Percentiles rank a stretch among this genome's conserved stretches.
phyloP scores from a whole-genome alignment of 2,797 vertebrate genomes.

The Peromyscus attwateri region DNA sequence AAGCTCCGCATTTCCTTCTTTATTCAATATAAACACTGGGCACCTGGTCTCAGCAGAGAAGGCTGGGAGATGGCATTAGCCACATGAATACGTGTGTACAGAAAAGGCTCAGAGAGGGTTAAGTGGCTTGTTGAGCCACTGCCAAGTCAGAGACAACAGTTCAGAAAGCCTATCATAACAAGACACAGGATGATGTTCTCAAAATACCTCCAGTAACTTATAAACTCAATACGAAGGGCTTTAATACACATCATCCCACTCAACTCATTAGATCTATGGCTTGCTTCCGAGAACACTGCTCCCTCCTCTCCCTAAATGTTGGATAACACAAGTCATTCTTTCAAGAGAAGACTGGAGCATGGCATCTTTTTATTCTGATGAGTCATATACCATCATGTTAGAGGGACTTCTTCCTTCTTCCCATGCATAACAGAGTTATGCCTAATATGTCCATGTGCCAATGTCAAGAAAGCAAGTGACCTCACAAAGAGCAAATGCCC shows the following conservation, averaged over 20 bases:
- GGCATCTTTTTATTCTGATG: constrained; percentile 11
- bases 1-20: not conserved
- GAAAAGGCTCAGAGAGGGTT: not conserved
- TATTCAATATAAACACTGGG: not conserved
- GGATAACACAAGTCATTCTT: constrained; percentile 13
- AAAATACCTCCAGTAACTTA: not conserved
- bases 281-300: not conserved
- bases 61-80: not conserved
- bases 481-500: constrained; percentile 8
- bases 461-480: not conserved
- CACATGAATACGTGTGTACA: not conserved
- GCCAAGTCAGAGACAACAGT: not conserved
- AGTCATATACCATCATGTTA: not conserved
- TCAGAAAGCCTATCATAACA: not conserved
- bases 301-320: not conserved
- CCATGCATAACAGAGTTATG: not conserved
- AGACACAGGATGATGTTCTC: not conserved
- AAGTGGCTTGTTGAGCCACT: not conserved
- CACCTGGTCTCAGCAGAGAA: not conserved
- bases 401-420: not conserved
- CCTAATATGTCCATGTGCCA: not conserved
- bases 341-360: not conserved
- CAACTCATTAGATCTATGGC: not conserved
- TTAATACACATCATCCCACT: not conserved
- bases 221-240: not conserved